phyloP scores from a whole-genome alignment of 1,140 invertebrate species.

The Spodoptera litura region DNA sequence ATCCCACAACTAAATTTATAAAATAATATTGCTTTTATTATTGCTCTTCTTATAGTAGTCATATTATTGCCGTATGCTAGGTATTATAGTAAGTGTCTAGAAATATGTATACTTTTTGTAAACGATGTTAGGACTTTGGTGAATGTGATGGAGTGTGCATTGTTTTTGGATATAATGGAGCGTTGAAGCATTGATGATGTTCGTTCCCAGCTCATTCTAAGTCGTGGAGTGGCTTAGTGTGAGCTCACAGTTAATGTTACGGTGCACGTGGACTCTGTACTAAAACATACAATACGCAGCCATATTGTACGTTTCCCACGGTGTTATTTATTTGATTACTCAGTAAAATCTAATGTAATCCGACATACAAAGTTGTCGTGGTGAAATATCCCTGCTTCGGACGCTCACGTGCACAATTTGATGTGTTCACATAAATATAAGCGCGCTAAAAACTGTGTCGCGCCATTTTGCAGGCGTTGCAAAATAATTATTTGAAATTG shows the following conservation, averaged over 20 bases:
- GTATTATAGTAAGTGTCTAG: slow-evolving; percentile 43
- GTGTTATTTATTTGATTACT: background rate
- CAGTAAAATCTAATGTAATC: background rate
- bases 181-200: background rate
- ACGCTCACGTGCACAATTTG: background rate
- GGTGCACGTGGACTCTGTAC: background rate
- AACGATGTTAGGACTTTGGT: slow-evolving; percentile 30
- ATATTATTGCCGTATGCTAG: slow-evolving; percentile 54
- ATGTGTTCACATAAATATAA: background rate
- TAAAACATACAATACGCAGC: slow-evolving; percentile 11
- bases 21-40: slow-evolving; percentile 61
- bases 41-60: slow-evolving; percentile 55
- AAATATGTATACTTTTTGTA: slow-evolving; percentile 39
- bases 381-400: too few species aligned
- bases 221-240: background rate
- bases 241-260: background rate
- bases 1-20: slow-evolving; percentile 55
- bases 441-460: background rate
- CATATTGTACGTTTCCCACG: background rate
- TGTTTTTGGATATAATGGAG: background rate
- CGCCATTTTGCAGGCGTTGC: background rate
- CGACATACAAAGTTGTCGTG: background rate
- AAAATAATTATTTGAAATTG: slow-evolving; percentile 19
- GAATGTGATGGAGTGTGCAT: background rate
- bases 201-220: background rate